Conservation (phyloP, 2,888 invertebrate genomes). For the Acanthopleura granulata region DNA sequence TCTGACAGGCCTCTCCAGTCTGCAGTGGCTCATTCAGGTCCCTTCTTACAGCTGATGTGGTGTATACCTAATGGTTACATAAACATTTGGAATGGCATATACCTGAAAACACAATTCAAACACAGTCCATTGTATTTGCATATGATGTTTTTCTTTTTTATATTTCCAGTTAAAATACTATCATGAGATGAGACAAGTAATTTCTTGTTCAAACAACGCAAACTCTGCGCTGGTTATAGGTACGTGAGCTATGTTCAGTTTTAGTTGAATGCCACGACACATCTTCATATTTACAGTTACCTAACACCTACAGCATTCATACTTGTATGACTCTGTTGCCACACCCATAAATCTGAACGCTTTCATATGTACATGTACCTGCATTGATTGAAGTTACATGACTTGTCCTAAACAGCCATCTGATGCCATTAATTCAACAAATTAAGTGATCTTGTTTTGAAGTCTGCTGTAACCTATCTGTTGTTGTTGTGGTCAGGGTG, state of each 20-base stretch:
- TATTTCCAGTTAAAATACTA: constrained; percentile 65
- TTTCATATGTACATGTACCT: no score
- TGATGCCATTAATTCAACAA: background rate
- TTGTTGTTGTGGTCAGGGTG: constrained; percentile 50
- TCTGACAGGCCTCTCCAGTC: no score
- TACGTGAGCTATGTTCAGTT: constrained; percentile 34
- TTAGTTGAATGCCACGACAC: background rate
- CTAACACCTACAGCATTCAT: no score
- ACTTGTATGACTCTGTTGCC: no score
- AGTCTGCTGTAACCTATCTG: no score
- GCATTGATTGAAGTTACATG: no score
- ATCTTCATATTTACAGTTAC: no score
- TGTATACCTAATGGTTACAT: no score
- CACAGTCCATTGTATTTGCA: background rate
- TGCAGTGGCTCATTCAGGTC: no score
- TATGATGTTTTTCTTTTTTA: constrained; percentile 18
- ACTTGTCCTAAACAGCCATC: no score
- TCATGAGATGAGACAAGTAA: constrained; percentile 67
- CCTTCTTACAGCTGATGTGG: no score
- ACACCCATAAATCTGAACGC: no score
- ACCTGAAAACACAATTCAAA: background rate
- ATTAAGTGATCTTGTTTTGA: background rate
- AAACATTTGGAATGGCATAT: background rate
- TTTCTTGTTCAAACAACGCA: constrained; percentile 69
- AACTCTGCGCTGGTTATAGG: constrained; percentile 69